Evolutionary conservation across 1,140 invertebrate species (phyloP).

Genomic region (Dendrolimus kikuchii): DNA sequence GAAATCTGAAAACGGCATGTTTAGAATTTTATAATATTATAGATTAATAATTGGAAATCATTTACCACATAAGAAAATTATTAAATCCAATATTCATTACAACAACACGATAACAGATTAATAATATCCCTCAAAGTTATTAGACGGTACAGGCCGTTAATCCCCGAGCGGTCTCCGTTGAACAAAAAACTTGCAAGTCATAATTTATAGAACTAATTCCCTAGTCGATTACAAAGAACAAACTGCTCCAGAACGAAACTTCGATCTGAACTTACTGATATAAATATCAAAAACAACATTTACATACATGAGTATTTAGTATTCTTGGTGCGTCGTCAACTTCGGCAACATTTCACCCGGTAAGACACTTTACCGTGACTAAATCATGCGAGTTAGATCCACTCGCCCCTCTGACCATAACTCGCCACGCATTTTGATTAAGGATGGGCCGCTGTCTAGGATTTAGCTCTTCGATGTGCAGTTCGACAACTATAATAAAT

Average conservation of each 20-base stretch:
- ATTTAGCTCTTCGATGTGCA: too few species aligned
- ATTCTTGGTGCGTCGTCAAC: conserved; percentile 23
- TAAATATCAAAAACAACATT: conserved; percentile 34
- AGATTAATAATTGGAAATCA: too few species aligned
- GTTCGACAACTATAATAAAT: too few species aligned
- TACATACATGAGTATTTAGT: conserved; percentile 28
- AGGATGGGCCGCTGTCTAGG: too few species aligned
- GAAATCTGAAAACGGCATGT: too few species aligned
- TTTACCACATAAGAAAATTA: too few species aligned
- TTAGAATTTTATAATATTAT: too few species aligned
- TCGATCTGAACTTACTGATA: conserved; percentile 22
- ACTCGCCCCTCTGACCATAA: conserved; percentile 2
- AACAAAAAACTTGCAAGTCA: conserved; percentile 13
- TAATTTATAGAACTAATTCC: conserved; percentile 23
- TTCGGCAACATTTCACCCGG: conserved; percentile 29
- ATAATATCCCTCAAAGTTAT: too few species aligned
- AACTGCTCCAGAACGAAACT: conserved; percentile 14
- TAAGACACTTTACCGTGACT: conserved; percentile 25
- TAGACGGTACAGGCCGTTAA: not conserved
- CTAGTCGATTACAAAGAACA: conserved; percentile 13
- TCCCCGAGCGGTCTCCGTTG: not conserved
- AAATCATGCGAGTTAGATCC: conserved; percentile 22
- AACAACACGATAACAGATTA: too few species aligned
- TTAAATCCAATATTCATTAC: too few species aligned
- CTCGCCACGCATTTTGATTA: not conserved